A percentile compares a stretch with the other conserved stretches of the same genome.
Evolutionary conservation across 2,888 invertebrate genomes (phyloP).

Genomic region (Coenonympha glycerion): DNA sequence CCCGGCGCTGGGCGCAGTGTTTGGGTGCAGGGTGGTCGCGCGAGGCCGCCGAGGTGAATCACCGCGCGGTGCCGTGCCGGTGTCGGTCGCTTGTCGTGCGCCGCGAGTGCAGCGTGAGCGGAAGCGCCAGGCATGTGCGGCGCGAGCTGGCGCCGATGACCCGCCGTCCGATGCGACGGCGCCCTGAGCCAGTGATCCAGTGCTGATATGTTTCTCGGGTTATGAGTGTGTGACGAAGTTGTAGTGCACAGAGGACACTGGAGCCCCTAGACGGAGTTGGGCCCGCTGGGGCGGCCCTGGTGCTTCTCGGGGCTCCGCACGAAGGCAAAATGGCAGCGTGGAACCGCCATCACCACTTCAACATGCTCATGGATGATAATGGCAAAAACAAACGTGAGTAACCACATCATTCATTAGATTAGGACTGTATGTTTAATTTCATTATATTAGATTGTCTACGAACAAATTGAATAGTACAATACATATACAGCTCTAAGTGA

Average conservation of each 20-base stretch:
- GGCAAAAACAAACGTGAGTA: constrained; percentile 81
- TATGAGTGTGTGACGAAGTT: constrained; percentile 76
- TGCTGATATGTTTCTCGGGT: constrained; percentile 67
- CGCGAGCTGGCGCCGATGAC: constrained; percentile 68
- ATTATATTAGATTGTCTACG: too few relatives aligned
- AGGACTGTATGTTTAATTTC: too few relatives aligned
- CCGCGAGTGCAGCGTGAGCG: constrained; percentile 72
- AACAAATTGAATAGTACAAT: too few relatives aligned
- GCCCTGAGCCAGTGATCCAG: constrained; percentile 64
- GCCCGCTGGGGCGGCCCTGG: constrained; percentile 77
- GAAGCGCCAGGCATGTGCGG: constrained; percentile 72
- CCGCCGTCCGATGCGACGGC: constrained; percentile 60
- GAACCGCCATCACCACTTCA: constrained; percentile 84
- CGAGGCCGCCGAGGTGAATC: constrained; percentile 69
- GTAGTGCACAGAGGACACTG: constrained; percentile 75
- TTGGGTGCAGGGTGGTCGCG: constrained; percentile 68
- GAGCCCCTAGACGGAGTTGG: constrained; percentile 79
- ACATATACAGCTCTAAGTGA: too few relatives aligned
- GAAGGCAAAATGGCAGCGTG: constrained; percentile 82
- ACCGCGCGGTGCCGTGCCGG: constrained; percentile 61
- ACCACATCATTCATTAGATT: not conserved
- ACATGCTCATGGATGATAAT: constrained; percentile 82
- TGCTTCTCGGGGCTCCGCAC: constrained; percentile 77
- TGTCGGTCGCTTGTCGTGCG: constrained; percentile 72
- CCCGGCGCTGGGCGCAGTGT: constrained; percentile 55